Percentiles rank a stretch among this genome's conserved stretches.
Evolutionary conservation across 1,140 invertebrate genomes (phyloP).

Genomic region (Adelges cooleyi): DNA sequence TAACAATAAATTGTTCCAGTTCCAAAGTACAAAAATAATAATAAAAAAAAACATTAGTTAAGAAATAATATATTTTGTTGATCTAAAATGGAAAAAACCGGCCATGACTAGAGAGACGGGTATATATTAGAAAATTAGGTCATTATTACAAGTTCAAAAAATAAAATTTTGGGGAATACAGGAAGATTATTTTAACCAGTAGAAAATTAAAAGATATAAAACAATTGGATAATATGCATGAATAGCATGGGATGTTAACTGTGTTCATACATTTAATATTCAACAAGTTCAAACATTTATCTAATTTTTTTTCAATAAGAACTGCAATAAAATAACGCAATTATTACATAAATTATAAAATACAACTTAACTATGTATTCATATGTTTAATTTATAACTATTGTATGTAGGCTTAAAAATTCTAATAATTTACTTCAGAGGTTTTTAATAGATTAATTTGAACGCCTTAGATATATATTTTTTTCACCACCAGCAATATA

Average conservation of each 20-base stretch:
- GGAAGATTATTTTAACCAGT: no score
- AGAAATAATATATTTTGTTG: not conserved
- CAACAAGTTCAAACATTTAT: no score
- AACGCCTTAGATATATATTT: no score
- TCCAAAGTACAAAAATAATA: slow-evolving; percentile 22
- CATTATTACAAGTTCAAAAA: not conserved
- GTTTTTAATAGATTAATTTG: no score
- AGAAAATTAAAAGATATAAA: no score
- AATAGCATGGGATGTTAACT: no score
- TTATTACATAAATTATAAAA: slow-evolving; percentile 11
- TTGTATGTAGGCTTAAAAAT: not conserved
- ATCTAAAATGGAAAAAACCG: not conserved
- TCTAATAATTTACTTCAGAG: not conserved
- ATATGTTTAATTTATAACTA: not conserved
- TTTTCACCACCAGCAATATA: no score
- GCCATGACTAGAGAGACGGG: slow-evolving; percentile 15
- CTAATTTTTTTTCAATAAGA: slow-evolving; percentile 7
- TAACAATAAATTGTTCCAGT: slow-evolving; percentile 21
- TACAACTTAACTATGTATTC: slow-evolving; percentile 20
- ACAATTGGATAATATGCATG: no score
- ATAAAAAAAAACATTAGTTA: not conserved
- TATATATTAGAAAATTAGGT: slow-evolving; percentile 9
- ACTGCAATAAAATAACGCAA: slow-evolving; percentile 10
- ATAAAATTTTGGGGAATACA: no score
- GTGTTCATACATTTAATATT: no score